A percentile compares a stretch with the other conserved stretches of the same genome.
Evolutionary conservation across 2,797 vertebrate species (phyloP).

Genomic region (Sciaenops ocellatus): DNA sequence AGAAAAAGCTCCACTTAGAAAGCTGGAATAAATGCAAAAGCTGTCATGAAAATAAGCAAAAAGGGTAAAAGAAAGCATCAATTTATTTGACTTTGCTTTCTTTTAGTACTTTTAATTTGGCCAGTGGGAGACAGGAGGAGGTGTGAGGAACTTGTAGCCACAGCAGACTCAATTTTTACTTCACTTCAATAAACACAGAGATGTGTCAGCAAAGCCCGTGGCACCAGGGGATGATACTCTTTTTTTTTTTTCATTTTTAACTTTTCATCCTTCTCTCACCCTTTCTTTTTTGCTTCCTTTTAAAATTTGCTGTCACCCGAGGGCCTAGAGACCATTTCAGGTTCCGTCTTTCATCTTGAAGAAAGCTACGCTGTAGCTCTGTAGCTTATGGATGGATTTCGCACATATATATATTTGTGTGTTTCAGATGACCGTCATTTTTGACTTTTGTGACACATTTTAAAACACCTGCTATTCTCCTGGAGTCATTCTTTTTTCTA

Average conservation of each 20-base stretch:
- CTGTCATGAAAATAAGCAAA: conserved; percentile 7
- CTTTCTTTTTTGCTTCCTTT: conserved; percentile 28
- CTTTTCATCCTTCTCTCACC: conserved; percentile 30
- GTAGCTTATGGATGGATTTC: conserved; percentile 6
- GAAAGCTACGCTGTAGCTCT: background rate
- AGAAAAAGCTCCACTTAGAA: background rate
- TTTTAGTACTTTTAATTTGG: conserved; percentile 22
- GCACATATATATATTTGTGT: background rate
- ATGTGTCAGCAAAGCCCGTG: conserved; percentile 37
- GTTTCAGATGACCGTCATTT: conserved; percentile 10
- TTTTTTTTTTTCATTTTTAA: conserved; percentile 9
- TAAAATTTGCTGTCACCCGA: conserved; percentile 12
- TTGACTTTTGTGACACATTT: conserved; percentile 3
- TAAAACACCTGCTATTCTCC: conserved; percentile 17
- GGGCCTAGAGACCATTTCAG: conserved; percentile 24
- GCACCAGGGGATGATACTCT: conserved; percentile 13
- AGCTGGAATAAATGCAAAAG: background rate
- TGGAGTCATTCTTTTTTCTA: background rate
- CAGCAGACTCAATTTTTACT: conserved; percentile 24
- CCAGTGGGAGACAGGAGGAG: conserved; percentile 5
- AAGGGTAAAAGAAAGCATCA: background rate
- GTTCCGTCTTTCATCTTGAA: conserved; percentile 42
- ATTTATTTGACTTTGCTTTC: conserved; percentile 30
- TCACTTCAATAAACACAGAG: conserved; percentile 35
- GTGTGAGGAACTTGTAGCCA: conserved; percentile 30